A percentile compares a stretch with the other conserved stretches of the same genome.
phyloP scores from a whole-genome alignment of 92 coral and sea anemone genomes.

The Anthopleura xanthogrammica region DNA sequence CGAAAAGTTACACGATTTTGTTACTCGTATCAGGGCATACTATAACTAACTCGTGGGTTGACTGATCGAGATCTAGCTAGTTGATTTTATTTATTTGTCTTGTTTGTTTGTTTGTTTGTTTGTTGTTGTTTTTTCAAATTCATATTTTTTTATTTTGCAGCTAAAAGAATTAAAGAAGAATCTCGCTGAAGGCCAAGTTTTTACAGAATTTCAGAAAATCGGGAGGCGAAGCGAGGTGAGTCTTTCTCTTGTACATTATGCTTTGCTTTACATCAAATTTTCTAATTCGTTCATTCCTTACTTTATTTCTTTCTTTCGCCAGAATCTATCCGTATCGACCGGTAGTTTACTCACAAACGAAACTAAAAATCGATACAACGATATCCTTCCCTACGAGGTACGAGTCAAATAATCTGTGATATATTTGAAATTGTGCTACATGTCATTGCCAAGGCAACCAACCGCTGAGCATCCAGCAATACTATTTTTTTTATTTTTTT shows the following conservation, averaged over 20 bases:
- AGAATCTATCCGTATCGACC: conserved; percentile 71
- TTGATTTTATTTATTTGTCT: too few relatives aligned
- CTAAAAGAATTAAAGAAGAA: conserved; percentile 72
- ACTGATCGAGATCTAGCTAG: background rate
- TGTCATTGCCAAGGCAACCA: background rate
- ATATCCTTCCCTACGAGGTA: conserved; percentile 94
- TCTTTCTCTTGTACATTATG: background rate
- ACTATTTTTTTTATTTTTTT: background rate
- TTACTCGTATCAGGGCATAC: background rate
- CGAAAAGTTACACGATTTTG: background rate
- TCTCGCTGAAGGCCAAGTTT: conserved; percentile 78
- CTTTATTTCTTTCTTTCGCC: background rate
- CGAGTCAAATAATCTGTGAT: background rate
- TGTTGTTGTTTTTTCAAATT: background rate
- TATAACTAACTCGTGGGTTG: too few relatives aligned
- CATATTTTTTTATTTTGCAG: conserved; percentile 30
- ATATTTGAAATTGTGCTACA: too few relatives aligned
- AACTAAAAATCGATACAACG: conserved; percentile 82
- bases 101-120: too few relatives aligned
- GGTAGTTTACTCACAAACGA: conserved; percentile 61
- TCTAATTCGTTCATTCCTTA: background rate
- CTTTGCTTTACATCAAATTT: background rate
- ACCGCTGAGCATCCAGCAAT: background rate
- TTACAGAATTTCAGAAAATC: conserved; percentile 78
- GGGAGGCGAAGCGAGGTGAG: conserved; percentile 78